A percentile compares a stretch with the other conserved stretches of the same genome.
phyloP scores from a whole-genome alignment of 35 echinoderm and acorn worm genomes.

The Lytechinus pictus region DNA sequence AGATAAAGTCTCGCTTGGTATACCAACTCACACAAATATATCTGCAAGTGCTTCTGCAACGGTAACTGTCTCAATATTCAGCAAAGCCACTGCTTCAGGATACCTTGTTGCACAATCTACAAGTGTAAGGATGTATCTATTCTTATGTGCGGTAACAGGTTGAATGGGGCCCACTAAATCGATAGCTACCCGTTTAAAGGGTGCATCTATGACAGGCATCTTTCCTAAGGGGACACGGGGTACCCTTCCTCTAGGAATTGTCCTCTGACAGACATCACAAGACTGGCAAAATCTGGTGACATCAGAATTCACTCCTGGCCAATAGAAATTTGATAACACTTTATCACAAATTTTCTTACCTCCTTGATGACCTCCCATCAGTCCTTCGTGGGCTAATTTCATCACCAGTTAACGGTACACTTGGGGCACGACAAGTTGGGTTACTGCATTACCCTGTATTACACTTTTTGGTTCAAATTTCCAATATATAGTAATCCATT shows the following conservation, averaged over 20 bases:
- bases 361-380: conserved; percentile 60
- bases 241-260: conserved; percentile 55
- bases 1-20: conserved; percentile 38
- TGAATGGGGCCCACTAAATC: conserved; percentile 60
- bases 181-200: conserved; percentile 45
- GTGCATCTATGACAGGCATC: conserved; percentile 58
- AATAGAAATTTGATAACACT: conserved; percentile 62
- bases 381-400: conserved; percentile 47
- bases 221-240: conserved; percentile 49
- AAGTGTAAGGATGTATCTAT: conserved; percentile 54
- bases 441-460: not conserved
- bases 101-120: conserved; percentile 60
- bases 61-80: conserved; percentile 52
- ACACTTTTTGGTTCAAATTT: conserved; percentile 21
- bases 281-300: conserved; percentile 45
- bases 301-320: conserved; percentile 52
- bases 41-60: conserved; percentile 56
- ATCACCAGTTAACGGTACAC: conserved; percentile 50
- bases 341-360: conserved; percentile 49
- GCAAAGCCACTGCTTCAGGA: conserved; percentile 48
- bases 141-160: conserved; percentile 21
- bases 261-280: conserved; percentile 64
- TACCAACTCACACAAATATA: conserved; percentile 40
- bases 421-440: conserved; percentile 58
- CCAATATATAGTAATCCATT: conserved; percentile 66